Conservation (phyloP, 2,888 invertebrate species). For the Selenia dentaria region DNA sequence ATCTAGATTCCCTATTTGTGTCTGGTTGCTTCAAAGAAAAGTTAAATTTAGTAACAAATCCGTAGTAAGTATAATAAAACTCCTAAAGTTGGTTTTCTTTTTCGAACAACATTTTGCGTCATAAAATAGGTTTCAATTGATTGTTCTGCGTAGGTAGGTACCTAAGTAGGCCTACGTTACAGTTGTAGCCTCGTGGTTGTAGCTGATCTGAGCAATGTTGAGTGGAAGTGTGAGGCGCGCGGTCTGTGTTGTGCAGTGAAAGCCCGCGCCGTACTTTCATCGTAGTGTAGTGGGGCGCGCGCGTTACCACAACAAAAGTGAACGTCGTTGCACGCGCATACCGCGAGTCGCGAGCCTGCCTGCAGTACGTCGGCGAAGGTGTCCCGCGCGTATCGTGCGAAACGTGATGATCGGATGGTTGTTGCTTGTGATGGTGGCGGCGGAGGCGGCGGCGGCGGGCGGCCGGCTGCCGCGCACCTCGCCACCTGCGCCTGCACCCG, state of each 20-base stretch:
- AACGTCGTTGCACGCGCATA: constrained; percentile 67
- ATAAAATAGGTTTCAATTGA: too few relatives aligned
- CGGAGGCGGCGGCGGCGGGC: constrained; percentile 69
- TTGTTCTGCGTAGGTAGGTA: too few relatives aligned
- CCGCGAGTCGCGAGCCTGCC: constrained; percentile 58
- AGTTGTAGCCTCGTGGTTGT: too few relatives aligned
- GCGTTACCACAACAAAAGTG: constrained; percentile 71
- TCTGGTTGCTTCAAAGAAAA: too few relatives aligned
- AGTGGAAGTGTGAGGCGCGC: neutral
- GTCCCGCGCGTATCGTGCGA: constrained; percentile 62
- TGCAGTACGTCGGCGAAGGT: constrained; percentile 64
- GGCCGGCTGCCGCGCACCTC: constrained; percentile 73
- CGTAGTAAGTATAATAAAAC: too few relatives aligned
- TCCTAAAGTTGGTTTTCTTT: too few relatives aligned
- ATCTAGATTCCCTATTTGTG: too few relatives aligned
- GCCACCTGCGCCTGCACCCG: constrained; percentile 71
- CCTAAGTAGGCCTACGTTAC: too few relatives aligned
- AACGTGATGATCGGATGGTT: constrained; percentile 74
- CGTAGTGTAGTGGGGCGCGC: constrained; percentile 70
- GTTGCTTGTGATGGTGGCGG: constrained; percentile 69
- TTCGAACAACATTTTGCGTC: too few relatives aligned
- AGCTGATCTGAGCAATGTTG: neutral
- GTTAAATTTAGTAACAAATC: too few relatives aligned
- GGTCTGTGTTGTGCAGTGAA: constrained; percentile 51
- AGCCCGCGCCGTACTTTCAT: constrained; percentile 78